Base-by-base conservation (phyloP, 2,113 vertebrate species). In the Balaeniceps rex region DNA sequence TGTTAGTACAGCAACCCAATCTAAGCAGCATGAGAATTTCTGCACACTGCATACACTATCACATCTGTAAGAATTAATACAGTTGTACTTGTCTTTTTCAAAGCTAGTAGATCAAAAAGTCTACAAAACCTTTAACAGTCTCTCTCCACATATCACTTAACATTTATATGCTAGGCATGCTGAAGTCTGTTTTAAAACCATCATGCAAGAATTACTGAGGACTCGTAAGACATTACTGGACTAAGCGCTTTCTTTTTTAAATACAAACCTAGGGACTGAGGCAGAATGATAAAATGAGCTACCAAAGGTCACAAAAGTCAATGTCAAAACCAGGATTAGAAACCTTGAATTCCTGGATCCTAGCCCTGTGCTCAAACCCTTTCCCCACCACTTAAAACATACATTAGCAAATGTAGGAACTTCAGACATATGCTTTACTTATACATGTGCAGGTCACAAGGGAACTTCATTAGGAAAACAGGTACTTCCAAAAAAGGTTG, bases 281-380 rank as follows among this genome's bases (percentile, higher is more conserved):
- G 33, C 12, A 77, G 74, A 93, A 94, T 22, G 52, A 90, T 79
- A 95, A 91, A 93, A 93, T 7, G 78, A 74, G 46, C 79, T 91
- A 94, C 54, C 78, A 91, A 87, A 94, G 96, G 87, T 95, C 93
- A 70, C 58, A 74, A 93, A 97, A 95, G 89, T 83, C 91, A 96
- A 87, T 77, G 94, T 93, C 93, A 96, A 91, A 88, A 91, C 26
- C 71, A 85, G 87, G 84, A 89, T 91, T 44, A 91, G 81, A 91
- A 94, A 70, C 46, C 33, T 31, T 33, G 74, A 83, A 66, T 87
- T 95, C 75, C 89, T 91, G 87, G 74, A 92, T 85, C 61, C 70
- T 26, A 58, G 70, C 70, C 65, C 72, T 71, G 28, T 7, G 42
- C 51, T 93, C 55, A 80, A 91, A 71, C 23, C 61, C 33, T 52